phyloP scores from a whole-genome alignment of 1,140 invertebrate genomes.

The Plodia interpunctella region DNA sequence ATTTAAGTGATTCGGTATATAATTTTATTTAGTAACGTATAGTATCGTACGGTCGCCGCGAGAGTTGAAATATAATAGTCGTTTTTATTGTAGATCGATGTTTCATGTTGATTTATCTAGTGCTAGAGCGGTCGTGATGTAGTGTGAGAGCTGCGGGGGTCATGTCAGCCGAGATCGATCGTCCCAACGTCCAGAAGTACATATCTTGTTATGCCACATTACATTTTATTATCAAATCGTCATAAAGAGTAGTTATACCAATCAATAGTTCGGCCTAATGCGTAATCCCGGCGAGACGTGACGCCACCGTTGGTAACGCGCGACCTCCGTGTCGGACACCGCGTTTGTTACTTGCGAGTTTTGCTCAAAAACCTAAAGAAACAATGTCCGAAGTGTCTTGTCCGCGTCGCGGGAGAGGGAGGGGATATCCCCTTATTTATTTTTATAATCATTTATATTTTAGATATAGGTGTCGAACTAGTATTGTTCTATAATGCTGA shows the following conservation, averaged over 20 bases:
- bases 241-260: too few species aligned
- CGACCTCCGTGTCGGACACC: slow-evolving; percentile 37
- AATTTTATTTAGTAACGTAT: slow-evolving; percentile 46
- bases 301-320: too few species aligned
- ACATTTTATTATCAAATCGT: too few species aligned
- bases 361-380: slow-evolving; percentile 42
- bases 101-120: slow-evolving; percentile 35
- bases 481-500: slow-evolving; percentile 31
- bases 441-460: slow-evolving; percentile 74
- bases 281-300: neutral
- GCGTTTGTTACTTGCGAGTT: slow-evolving; percentile 33
- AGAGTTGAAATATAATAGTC: slow-evolving; percentile 27
- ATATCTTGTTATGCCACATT: neutral
- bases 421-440: slow-evolving; percentile 64
- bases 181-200: slow-evolving; percentile 10
- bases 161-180: too few species aligned
- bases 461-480: slow-evolving; percentile 58
- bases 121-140: too few species aligned
- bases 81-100: slow-evolving; percentile 40
- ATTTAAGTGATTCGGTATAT: slow-evolving; percentile 45
- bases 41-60: neutral
- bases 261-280: neutral
- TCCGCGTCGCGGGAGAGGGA: slow-evolving; percentile 30
- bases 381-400: slow-evolving; percentile 37
- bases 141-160: too few species aligned